phyloP scores from a whole-genome alignment of 2,888 invertebrate genomes.

The Uloborus plumipes region DNA sequence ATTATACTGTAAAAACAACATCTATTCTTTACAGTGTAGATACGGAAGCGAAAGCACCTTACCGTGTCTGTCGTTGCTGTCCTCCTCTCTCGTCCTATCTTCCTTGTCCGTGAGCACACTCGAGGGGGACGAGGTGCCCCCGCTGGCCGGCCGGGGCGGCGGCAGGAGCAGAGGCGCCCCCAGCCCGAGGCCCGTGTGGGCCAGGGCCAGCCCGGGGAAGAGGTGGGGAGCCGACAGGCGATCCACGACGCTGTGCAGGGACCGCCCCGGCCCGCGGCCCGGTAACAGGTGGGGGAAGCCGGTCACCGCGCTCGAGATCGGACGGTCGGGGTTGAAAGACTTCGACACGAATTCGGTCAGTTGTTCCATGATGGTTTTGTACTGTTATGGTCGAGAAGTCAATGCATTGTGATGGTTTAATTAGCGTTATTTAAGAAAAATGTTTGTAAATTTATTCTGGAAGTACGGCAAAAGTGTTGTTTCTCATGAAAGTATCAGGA shows the following conservation, averaged over 20 bases:
- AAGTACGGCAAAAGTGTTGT: too few relatives aligned
- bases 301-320: slow-evolving; percentile 39
- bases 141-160: slow-evolving; percentile 53
- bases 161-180: slow-evolving; percentile 37
- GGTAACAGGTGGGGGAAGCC: slow-evolving; percentile 45
- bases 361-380: slow-evolving; percentile 80
- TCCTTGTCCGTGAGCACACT: slow-evolving; percentile 51
- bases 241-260: slow-evolving; percentile 60
- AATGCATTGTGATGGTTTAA: too few relatives aligned
- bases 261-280: slow-evolving; percentile 33
- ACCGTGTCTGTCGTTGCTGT: slow-evolving; percentile 56
- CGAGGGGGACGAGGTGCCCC: slow-evolving; percentile 54
- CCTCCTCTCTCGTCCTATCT: slow-evolving; percentile 41
- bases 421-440: too few relatives aligned
- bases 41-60: background rate
- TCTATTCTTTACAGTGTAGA: too few relatives aligned
- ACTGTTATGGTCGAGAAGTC: too few relatives aligned
- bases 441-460: too few relatives aligned
- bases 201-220: slow-evolving; percentile 27
- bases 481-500: too few relatives aligned
- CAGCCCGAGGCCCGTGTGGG: slow-evolving; percentile 36
- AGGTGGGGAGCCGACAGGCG: slow-evolving; percentile 43
- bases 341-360: slow-evolving; percentile 91
- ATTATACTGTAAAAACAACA: too few relatives aligned
- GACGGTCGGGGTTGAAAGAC: slow-evolving; percentile 75